These are phyloP conservation scores for Vombatus ursinus DNA, from an alignment of 2,113 vertebrate genomes.

Conservation along the genomic window DNA sequence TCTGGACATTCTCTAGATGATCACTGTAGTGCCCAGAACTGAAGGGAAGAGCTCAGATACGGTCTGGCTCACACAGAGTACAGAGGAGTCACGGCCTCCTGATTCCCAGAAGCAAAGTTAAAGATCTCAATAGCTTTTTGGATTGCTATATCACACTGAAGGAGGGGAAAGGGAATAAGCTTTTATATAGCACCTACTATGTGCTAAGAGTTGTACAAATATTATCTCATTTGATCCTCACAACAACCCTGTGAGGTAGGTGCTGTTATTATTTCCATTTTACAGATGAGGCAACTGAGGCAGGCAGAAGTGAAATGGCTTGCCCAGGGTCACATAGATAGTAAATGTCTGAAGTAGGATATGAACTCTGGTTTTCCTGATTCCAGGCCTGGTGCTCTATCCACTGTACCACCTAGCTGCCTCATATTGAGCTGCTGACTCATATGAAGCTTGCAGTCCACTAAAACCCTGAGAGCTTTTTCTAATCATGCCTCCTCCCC, in stretches of 20 bases:
- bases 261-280: background rate
- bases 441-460: background rate
- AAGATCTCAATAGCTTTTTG: background rate
- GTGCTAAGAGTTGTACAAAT: background rate
- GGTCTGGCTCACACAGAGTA: background rate
- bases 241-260: background rate
- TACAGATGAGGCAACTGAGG: background rate
- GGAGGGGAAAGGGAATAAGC: background rate
- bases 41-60: background rate
- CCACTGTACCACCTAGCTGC: background rate
- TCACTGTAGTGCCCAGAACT: background rate
- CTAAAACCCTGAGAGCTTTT: background rate
- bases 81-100: background rate
- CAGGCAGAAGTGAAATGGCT: background rate
- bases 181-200: background rate
- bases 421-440: background rate
- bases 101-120: background rate
- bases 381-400: background rate
- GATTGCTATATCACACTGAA: background rate
- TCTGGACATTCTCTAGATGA: background rate
- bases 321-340: background rate
- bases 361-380: background rate
- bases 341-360: background rate
- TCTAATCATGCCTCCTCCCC: background rate
- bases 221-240: background rate